Evolutionary conservation across 2,113 vertebrate genomes (phyloP).

Genomic region (Junco hyemalis): DNA sequence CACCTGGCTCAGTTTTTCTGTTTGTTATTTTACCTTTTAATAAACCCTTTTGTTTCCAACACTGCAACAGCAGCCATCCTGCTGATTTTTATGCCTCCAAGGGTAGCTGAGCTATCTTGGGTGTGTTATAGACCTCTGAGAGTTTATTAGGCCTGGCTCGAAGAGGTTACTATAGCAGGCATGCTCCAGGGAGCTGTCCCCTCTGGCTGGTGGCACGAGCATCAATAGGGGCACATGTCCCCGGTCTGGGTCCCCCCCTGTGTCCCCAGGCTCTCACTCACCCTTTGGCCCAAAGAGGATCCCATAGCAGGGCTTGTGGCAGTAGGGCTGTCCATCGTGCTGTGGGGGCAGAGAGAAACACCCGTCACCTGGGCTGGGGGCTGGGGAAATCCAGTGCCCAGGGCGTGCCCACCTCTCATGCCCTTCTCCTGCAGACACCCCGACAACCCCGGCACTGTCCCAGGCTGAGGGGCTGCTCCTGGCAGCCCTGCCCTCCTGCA

Average conservation of each 20-base stretch:
- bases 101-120: no score
- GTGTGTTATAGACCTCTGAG: no score
- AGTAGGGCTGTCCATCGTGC: conserved; percentile 82
- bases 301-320: conserved; percentile 84
- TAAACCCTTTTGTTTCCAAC: no score
- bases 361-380: background rate
- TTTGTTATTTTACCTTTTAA: no score
- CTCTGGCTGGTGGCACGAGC: background rate
- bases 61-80: no score
- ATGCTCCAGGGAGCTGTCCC: background rate
- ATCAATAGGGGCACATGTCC: accelerated
- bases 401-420: accelerated
- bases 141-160: no score
- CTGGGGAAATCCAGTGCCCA: background rate
- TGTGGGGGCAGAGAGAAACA: background rate
- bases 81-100: no score
- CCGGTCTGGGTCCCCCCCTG: accelerated
- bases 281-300: conserved; percentile 84
- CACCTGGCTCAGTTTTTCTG: no score
- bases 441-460: background rate
- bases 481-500: background rate
- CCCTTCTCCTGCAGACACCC: background rate
- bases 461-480: background rate
- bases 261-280: conserved; percentile 37
- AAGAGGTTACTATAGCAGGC: no score